Percentiles rank a stretch among this genome's conserved stretches.
Conservation (phyloP, 2,113 vertebrate species). For the Taxidea taxus region DNA sequence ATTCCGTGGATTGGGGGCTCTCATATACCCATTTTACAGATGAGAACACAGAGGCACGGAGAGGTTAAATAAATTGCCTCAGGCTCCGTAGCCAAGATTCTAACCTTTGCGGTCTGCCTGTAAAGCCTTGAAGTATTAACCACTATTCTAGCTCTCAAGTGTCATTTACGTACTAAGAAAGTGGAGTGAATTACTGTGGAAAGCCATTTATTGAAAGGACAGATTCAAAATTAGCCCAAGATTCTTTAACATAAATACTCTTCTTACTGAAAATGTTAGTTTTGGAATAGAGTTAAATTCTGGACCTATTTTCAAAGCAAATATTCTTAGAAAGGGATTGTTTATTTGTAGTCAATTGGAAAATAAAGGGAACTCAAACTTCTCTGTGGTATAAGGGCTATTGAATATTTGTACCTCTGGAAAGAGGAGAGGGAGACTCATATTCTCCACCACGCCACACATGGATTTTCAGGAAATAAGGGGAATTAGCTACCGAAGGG, state of each 20-base stretch:
- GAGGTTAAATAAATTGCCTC: neutral
- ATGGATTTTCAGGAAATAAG: conserved; percentile 18
- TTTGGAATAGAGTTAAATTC: conserved; percentile 23
- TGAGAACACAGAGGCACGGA: neutral
- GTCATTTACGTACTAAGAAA: neutral
- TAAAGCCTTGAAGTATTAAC: neutral
- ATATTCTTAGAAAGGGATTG: neutral
- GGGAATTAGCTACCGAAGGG: neutral
- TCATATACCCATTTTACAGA: neutral
- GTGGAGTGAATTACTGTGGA: neutral
- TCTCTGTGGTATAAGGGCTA: neutral
- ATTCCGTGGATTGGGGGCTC: neutral
- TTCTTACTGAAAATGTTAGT: neutral
- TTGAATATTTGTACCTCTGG: neutral
- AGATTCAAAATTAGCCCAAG: neutral
- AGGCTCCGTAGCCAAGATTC: neutral
- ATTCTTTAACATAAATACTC: conserved; percentile 10
- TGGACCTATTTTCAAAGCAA: neutral
- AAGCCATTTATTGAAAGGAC: neutral
- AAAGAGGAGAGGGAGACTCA: neutral
- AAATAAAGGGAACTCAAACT: neutral
- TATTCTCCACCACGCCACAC: neutral
- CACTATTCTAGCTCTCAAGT: neutral
- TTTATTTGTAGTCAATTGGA: neutral
- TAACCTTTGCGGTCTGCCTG: neutral